phyloP scores from a whole-genome alignment of 2,888 invertebrate genomes.

The Deilephila porcellus region DNA sequence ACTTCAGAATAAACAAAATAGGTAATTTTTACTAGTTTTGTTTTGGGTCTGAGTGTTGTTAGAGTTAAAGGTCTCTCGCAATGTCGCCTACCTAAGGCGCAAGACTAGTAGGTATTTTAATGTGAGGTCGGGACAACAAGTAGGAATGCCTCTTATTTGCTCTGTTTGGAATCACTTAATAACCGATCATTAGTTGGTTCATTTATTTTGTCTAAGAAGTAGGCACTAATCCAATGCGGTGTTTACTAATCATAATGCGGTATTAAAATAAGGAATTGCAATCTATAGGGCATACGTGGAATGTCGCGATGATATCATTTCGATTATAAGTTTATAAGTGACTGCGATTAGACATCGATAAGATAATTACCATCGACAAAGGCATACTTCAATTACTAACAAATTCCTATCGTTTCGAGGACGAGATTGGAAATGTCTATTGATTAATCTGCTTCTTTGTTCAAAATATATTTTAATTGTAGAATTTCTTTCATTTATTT shows the following conservation, averaged over 20 bases:
- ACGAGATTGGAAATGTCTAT: neutral
- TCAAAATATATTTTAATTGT: neutral
- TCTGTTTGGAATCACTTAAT: no score
- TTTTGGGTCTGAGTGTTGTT: no score
- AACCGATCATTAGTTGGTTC: no score
- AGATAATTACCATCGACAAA: neutral
- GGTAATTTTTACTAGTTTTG: no score
- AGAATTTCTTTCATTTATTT: no score
- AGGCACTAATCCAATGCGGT: neutral
- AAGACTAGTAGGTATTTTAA: no score
- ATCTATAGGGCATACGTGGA: neutral
- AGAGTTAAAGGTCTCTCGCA: no score
- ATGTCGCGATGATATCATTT: conserved; percentile 3
- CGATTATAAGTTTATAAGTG: conserved; percentile 13
- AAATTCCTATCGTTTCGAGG: neutral
- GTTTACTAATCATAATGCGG: neutral
- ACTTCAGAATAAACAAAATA: no score
- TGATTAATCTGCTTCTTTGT: neutral
- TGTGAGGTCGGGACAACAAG: no score
- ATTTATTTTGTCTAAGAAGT: neutral
- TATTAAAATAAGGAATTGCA: neutral
- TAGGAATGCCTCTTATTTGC: no score
- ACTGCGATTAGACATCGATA: neutral
- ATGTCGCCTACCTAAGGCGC: no score
- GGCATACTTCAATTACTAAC: conserved; percentile 9